phyloP scores from a whole-genome alignment of 2,888 invertebrate genomes.

The Apeira syringaria region DNA sequence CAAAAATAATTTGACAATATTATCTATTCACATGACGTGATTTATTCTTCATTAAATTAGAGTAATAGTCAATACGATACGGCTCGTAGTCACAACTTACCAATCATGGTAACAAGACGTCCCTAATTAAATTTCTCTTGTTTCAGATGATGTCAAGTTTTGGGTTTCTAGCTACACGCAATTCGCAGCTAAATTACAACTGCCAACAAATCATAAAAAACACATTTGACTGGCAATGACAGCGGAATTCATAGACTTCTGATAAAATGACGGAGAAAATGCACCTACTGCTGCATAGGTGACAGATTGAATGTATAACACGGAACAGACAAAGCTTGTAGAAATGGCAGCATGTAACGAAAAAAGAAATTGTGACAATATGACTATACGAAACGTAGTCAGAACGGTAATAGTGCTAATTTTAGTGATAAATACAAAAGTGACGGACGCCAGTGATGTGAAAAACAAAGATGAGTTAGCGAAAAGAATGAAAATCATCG shows the following conservation, averaged over 20 bases:
- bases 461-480: constrained; percentile 51
- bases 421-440: constrained; percentile 46
- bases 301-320: neutral
- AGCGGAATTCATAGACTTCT: neutral
- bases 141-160: constrained; percentile 46
- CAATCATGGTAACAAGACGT: neutral
- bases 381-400: constrained; percentile 38
- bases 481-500: constrained; percentile 58
- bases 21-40: no score
- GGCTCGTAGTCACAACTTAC: neutral
- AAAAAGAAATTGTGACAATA: constrained; percentile 21
- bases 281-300: neutral
- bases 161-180: constrained; percentile 28
- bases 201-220: constrained; percentile 19
- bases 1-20: no score
- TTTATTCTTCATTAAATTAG: no score
- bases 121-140: constrained; percentile 34
- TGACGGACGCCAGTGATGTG: constrained; percentile 41
- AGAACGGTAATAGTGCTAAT: constrained; percentile 50
- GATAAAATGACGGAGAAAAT: constrained; percentile 12
- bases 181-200: constrained; percentile 27
- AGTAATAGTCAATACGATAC: neutral
- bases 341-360: constrained; percentile 18
- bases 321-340: neutral
- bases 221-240: constrained; percentile 19